Conservation (phyloP, 2,888 invertebrate species). For the Timandra comae region DNA sequence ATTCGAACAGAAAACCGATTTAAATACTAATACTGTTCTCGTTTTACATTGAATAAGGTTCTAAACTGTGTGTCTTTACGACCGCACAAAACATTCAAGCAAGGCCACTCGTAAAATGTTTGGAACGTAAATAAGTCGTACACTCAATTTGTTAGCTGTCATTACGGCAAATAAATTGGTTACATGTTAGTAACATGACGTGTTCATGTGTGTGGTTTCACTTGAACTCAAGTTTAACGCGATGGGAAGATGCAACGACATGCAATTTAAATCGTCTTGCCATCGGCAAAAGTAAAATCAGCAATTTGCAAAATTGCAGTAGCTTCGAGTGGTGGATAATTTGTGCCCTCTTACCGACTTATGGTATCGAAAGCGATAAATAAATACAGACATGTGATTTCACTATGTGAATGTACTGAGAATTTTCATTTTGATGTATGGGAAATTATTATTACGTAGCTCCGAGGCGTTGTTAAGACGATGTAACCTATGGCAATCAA, state of each 20-base stretch:
- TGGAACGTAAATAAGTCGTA: slow-evolving; percentile 14
- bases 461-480: slow-evolving; percentile 1
- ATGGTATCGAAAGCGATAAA: slow-evolving; percentile 55
- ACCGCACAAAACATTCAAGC: no score
- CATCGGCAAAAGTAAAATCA: slow-evolving; percentile 58
- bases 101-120: slow-evolving; percentile 16
- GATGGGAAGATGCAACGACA: slow-evolving; percentile 52
- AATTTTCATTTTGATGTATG: not conserved
- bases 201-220: no score
- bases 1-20: no score
- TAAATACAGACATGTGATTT: slow-evolving; percentile 53
- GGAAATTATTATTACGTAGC: not conserved
- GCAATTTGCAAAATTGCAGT: slow-evolving; percentile 70
- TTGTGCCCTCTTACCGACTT: slow-evolving; percentile 55
- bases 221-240: slow-evolving; percentile 3
- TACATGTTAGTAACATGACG: no score
- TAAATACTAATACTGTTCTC: no score
- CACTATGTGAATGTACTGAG: slow-evolving; percentile 25
- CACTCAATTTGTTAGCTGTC: slow-evolving; percentile 14
- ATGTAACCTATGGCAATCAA: not conserved
- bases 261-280: slow-evolving; percentile 62
- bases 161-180: slow-evolving; percentile 12
- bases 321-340: slow-evolving; percentile 52
- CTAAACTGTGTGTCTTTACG: no score
- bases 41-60: no score